phyloP scores from a whole-genome alignment of 2,888 invertebrate species.

The Scrobipalpa costella region DNA sequence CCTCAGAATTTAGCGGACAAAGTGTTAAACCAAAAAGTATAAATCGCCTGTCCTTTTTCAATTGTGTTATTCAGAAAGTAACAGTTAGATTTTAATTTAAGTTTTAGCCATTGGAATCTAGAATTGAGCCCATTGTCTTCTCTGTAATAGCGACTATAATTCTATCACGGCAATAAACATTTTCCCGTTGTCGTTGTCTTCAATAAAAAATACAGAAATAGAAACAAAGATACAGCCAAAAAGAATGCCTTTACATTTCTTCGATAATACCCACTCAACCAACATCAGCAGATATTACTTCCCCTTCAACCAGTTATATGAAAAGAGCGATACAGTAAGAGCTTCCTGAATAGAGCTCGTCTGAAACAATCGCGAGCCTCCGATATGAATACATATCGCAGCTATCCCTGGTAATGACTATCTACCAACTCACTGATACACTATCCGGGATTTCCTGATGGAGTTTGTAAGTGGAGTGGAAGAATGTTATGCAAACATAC shows the following conservation, averaged over 20 bases:
- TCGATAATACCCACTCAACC: not conserved
- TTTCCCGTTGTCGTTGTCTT: not conserved
- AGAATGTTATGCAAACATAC: too few species aligned
- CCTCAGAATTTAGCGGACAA: too few species aligned
- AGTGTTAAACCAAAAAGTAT: too few species aligned
- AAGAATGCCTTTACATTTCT: not conserved
- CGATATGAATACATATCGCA: conserved; percentile 36
- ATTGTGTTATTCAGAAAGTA: too few species aligned
- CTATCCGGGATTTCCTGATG: conserved; percentile 12
- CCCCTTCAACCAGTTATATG: not conserved
- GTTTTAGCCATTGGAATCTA: too few species aligned
- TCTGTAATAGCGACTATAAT: too few species aligned
- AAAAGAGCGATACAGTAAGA: conserved; percentile 8
- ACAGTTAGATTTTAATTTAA: too few species aligned
- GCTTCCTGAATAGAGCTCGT: conserved; percentile 26
- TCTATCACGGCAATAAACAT: too few species aligned
- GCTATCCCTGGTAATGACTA: conserved; percentile 36
- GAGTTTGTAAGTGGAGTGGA: not conserved
- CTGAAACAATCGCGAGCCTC: conserved; percentile 37
- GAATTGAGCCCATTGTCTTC: too few species aligned
- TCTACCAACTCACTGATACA: conserved; percentile 20
- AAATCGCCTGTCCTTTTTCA: too few species aligned
- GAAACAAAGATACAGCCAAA: not conserved
- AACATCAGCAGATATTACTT: not conserved
- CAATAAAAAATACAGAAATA: not conserved